Base-by-base conservation (phyloP, 2,797 vertebrate genomes). In the Poeciliopsis turneri region DNA sequence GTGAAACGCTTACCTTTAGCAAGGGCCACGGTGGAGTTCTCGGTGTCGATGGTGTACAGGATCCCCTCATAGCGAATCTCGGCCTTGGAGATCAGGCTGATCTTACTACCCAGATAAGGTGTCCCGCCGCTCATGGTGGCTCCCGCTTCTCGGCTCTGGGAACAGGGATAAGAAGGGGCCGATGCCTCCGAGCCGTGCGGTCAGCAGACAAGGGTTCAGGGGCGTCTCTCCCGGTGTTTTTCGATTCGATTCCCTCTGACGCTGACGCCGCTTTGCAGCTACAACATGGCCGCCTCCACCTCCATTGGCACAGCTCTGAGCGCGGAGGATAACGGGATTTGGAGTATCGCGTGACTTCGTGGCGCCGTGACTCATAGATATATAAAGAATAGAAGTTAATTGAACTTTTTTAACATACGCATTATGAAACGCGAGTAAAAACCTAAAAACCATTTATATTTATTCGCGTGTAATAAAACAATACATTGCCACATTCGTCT, bases 91-190 rank as follows among this genome's bases (percentile, higher is more conserved):
- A 97, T 96, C 16, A 98, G 95, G 96, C 97, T 98, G 92, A 98
- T 98, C 92, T 98, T 98, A 91, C 98, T 99, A 73, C 98, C 98
- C 86, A 99, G 99, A 86, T 99, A 99, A 80, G 98, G 98, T 82
- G 98, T 98, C 89, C 97, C 97, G 89, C 97, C 97, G 78, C 98
- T 99, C 98, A 99, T 96, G 88, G 91, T 91, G 92, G 15, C 89
- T 61, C 15, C 64, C 23, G 0, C 49, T 7, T 36, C 41, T 43
- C 72, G 11, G 53, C 72, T 8, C 70, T 75, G 36, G 25, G 18
- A 23, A 30, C 53, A 73, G 61, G 59, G 30, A 73, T 51, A 11
- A 23, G 41, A 49, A 23, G 4, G 66, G 20, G n/a, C 23, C 73
- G 71, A 77, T 28, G 46, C 53, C n/a, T 76, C 39, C 43, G 61